phyloP scores from a whole-genome alignment of 2,797 vertebrate species.

The Adelosebastes latens region DNA sequence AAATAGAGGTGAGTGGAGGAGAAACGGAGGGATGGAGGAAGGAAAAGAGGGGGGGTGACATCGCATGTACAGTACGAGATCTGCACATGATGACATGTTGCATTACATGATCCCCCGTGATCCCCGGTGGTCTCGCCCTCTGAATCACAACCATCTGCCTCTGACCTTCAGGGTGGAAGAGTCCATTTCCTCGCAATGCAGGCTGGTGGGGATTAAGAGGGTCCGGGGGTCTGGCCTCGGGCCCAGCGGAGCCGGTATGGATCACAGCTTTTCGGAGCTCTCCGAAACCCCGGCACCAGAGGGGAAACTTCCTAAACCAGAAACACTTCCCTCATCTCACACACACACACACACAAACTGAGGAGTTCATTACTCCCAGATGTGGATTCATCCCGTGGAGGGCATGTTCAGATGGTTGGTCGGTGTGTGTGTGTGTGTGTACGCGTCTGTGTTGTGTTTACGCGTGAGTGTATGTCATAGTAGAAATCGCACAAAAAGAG shows the following conservation, averaged over 20 bases:
- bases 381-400: constrained; percentile 68
- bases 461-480: constrained; percentile 12
- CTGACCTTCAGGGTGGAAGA: constrained; percentile 71
- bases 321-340: constrained; percentile 67
- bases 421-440: constrained; percentile 5
- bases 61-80: background rate
- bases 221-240: constrained; percentile 56
- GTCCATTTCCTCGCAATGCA: constrained; percentile 43
- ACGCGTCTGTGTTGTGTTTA: constrained; percentile 6
- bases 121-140: constrained; percentile 64
- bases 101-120: constrained; percentile 64
- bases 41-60: background rate
- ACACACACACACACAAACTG: constrained; percentile 30
- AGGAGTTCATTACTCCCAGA: constrained; percentile 78
- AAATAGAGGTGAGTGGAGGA: constrained; percentile 22
- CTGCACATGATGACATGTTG: constrained; percentile 66
- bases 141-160: constrained; percentile 69
- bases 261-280: constrained; percentile 59
- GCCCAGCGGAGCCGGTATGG: constrained; percentile 45
- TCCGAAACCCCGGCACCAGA: constrained; percentile 35
- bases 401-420: constrained; percentile 47
- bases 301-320: constrained; percentile 64
- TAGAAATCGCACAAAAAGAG: constrained; percentile 1
- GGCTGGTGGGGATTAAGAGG: constrained; percentile 57
- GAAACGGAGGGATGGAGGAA: background rate